Evolutionary conservation across 2,888 invertebrate species (phyloP).

Genomic region (Lochmaea capreae): DNA sequence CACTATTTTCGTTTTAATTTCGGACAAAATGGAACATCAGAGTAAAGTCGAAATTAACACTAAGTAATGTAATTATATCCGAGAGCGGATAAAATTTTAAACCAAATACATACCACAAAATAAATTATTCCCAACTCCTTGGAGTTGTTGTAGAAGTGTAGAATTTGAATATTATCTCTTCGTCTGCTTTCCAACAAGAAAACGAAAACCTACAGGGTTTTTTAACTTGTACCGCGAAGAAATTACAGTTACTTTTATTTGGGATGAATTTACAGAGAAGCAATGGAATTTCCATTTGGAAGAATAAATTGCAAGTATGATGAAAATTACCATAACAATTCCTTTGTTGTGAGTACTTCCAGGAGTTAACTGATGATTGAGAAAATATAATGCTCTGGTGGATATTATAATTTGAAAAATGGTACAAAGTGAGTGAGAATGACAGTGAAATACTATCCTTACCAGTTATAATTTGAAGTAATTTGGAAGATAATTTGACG

Average conservation of each 20-base stretch:
- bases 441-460: too few relatives aligned
- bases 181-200: neutral
- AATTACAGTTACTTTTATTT: neutral
- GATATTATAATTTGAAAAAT: too few relatives aligned
- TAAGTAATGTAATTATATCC: conserved; percentile 12
- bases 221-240: neutral
- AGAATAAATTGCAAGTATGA: too few relatives aligned
- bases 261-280: neutral
- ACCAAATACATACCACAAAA: conserved; percentile 5
- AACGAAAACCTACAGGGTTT: neutral
- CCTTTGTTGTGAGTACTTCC: too few relatives aligned
- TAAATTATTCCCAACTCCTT: conserved; percentile 6
- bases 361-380: too few relatives aligned
- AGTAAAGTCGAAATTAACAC: conserved; percentile 2
- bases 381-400: too few relatives aligned
- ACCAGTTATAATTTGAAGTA: too few relatives aligned
- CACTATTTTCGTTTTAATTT: neutral
- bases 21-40: neutral
- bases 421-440: too few relatives aligned
- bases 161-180: conserved; percentile 4
- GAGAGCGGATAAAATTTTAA: conserved; percentile 1
- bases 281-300: too few relatives aligned
- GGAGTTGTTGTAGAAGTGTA: neutral
- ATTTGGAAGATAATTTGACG: too few relatives aligned
- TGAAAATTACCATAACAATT: too few relatives aligned